Percentiles rank a stretch among this genome's conserved stretches.
These are phyloP conservation scores for Actinia tenebrosa DNA, from an alignment of 64 coral and sea anemone species.

Conservation along the genomic window DNA sequence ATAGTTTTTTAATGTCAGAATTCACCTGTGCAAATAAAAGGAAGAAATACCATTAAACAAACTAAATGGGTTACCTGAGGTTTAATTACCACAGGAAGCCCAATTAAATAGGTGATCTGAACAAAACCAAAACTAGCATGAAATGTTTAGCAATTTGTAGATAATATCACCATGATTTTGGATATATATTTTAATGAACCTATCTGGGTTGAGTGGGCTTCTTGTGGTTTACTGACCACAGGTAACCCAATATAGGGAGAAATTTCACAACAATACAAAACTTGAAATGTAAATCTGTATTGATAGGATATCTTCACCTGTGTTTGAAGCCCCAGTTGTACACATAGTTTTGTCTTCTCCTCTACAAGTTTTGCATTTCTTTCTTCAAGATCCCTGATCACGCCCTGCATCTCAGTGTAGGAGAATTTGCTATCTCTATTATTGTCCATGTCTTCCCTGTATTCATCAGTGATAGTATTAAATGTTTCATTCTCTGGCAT, in stretches of 20 bases:
- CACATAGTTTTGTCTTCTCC: constrained; percentile 61
- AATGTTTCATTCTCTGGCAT: background rate
- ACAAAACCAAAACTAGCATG: background rate
- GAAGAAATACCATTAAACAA: background rate
- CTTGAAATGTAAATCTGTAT: background rate
- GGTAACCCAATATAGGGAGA: background rate
- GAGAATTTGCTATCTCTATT: background rate
- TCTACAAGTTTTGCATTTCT: constrained; percentile 54
- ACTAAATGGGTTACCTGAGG: background rate
- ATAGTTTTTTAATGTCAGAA: constrained; percentile 85
- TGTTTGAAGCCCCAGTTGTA: constrained; percentile 58
- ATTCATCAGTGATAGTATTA: background rate
- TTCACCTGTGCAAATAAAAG: constrained; percentile 58
- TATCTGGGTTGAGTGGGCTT: background rate
- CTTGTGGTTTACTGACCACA: background rate
- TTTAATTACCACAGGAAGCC: background rate
- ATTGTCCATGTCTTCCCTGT: background rate
- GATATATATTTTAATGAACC: too few species aligned
- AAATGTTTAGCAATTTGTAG: too few species aligned
- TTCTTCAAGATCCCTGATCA: constrained; percentile 51
- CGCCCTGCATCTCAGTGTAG: constrained; percentile 25
- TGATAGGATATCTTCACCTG: constrained; percentile 10
- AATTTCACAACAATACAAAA: background rate
- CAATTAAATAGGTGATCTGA: too few species aligned
- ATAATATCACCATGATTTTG: too few species aligned